Base-by-base conservation (phyloP, 2,797 vertebrate genomes). In the Tympanoctomys barrerae region DNA sequence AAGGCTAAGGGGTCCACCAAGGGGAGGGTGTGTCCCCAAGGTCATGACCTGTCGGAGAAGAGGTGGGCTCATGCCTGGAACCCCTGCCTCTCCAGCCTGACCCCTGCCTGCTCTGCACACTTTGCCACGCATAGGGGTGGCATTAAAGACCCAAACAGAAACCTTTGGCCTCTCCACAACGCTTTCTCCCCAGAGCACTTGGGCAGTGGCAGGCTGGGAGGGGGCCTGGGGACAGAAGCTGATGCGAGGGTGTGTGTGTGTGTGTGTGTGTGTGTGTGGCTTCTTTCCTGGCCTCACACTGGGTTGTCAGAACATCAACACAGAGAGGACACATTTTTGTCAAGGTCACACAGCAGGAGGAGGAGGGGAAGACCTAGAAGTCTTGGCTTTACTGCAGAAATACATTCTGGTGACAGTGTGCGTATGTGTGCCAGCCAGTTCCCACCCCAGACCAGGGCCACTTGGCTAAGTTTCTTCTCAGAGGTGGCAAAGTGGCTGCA, bases 281-380 rank as follows among this genome's bases (percentile, higher is more conserved):
- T 83, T 82, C 73, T 91, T 85, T 70, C 77, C 75, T 12, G 18
- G 42, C 68, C 66, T 42, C 16, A 31, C 62, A 64, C 33, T 1
- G 16, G 68, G 52, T 61, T 14, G 13, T 64, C 22, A 66, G 91
- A 59, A 94, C 86, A 90, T 26, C 8, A 1, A 54, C 73, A 70
- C 3, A n/a, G 57, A 52, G 39, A 90, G 82, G 68, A 79, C 90
- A 89, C 14, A 11, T 70, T 84, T 86, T 71, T 83, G 11, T 94
- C 97, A 97, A 98, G 97, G 97, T 97, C 96, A 96, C 70, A 62
- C n/a, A 2, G 46, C 19, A 57, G 33, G 86, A 59, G 64, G 86
- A 59, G 54, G 66, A 36, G 31, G 75, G 75, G 52, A 73, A 49
- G 68, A 36, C 83, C 39, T 42, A 39, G 71, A 81, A 87, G n/a